A percentile compares a stretch with the other conserved stretches of the same genome.
Evolutionary conservation across 2,888 invertebrate species (phyloP).

Genomic region (Halictus ligatus): DNA sequence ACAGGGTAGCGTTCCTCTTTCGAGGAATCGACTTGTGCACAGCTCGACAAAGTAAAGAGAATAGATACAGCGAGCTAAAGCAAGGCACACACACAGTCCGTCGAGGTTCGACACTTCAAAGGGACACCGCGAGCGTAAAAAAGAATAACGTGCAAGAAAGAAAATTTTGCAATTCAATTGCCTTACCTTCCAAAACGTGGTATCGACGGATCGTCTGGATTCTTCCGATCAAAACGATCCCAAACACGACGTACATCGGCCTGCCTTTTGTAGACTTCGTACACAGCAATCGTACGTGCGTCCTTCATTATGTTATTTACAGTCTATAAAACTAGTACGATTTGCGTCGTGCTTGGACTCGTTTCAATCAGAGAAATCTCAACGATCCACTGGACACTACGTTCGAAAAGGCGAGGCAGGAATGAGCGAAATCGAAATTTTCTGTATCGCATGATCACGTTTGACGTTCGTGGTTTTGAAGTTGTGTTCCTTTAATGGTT

Average conservation of each 20-base stretch:
- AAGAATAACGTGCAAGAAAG: neutral
- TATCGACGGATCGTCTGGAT: neutral
- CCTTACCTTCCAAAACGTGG: neutral
- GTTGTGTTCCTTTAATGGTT: neutral
- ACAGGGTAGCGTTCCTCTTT: neutral
- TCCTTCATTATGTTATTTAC: neutral
- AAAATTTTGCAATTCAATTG: neutral
- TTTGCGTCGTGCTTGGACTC: neutral
- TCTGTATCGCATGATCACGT: neutral
- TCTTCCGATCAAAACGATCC: neutral
- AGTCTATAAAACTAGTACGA: neutral
- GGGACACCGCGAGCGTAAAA: no score
- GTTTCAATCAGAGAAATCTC: neutral
- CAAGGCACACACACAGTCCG: neutral
- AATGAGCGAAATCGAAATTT: neutral
- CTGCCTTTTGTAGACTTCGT: neutral
- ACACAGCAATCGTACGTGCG: neutral
- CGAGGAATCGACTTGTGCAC: neutral
- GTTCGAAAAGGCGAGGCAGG: neutral
- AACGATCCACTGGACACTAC: neutral
- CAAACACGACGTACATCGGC: neutral
- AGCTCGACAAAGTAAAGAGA: neutral
- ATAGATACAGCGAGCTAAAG: neutral
- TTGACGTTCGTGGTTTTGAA: neutral
- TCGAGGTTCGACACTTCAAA: no score